Evolutionary conservation across 23 tunicate genomes (phyloP), one percentile per base, ranked within the genome.

Genomic region (Oikopleura dioica): DNA sequence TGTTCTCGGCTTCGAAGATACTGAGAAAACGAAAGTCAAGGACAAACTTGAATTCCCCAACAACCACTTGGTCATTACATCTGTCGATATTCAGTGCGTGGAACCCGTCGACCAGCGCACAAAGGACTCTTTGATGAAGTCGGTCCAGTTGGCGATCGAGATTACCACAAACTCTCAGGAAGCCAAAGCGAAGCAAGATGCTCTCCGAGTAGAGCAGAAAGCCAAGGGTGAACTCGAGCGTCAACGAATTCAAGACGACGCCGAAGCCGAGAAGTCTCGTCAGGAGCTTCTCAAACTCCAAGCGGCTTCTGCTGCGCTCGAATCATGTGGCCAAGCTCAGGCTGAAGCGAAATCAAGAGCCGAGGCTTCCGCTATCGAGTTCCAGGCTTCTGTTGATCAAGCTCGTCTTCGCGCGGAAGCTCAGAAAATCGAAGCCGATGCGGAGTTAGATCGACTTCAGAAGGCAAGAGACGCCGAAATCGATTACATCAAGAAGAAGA

Each of bases 101-200:
- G 96, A 89, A 78, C 96, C 96, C 55, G 91, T 89, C 24, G 96
- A 89, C 72, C 96, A 89, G 37, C 77, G 96, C 51, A 89, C 96
- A 33, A 78, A 88, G 24, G 96, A 89, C 68, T 68, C 96, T 35
- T 83, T 89, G 26, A 76, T 89, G 69, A 89, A 89, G 36, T 89
- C 96, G 23, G 96, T 89, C 58, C 96, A 89, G 67, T 83, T 89
- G 44, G 96, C 96, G 23, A 89, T 89, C 38, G 96, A 89, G 59
- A 89, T 89, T 76, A 89, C 96, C 28, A 89, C 96, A 79, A 89
- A 89, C 44, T 84, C 96, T 36, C 96, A 89, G 80, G 96, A 89
- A 63, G 96, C 96, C 29, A 84, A 88, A 24, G 96, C 96, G 1
- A 85, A 88, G 36, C 96, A 89, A 38, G 91, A 89, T 38, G 96